Percentiles rank a stretch among this genome's conserved stretches.
Conservation (phyloP, 2,888 invertebrate genomes). For the Euplagia quadripunctaria region DNA sequence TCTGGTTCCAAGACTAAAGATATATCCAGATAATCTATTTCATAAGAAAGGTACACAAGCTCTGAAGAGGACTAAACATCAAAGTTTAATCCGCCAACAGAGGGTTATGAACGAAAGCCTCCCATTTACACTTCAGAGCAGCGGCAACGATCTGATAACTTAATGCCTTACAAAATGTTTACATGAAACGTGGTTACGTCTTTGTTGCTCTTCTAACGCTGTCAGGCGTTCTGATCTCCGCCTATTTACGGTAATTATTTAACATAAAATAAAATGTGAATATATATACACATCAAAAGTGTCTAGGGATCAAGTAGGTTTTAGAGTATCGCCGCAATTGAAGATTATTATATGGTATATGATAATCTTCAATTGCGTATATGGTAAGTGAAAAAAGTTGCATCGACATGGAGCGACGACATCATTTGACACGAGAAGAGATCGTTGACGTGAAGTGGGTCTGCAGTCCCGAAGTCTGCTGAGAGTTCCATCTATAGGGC, state of each 20-base stretch:
- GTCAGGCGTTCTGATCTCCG: constrained; percentile 19
- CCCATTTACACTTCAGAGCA: constrained; percentile 15
- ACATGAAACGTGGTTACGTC: constrained; percentile 7
- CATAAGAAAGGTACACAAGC: not conserved
- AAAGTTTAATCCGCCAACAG: constrained; percentile 24
- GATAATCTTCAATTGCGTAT: too few relatives aligned
- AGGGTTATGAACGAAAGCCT: constrained; percentile 20
- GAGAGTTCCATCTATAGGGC: too few relatives aligned
- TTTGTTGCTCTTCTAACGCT: constrained; percentile 21
- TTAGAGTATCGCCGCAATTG: too few relatives aligned
- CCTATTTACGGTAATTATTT: not conserved
- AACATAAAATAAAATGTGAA: not conserved
- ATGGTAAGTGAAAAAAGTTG: too few relatives aligned
- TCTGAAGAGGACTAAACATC: constrained; percentile 19
- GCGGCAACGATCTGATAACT: constrained; percentile 15
- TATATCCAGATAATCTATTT: not conserved
- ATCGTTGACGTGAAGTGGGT: too few relatives aligned
- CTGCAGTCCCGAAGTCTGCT: too few relatives aligned
- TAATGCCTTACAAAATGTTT: constrained; percentile 26
- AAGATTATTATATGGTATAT: too few relatives aligned
- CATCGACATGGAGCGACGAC: too few relatives aligned
- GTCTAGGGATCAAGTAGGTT: too few relatives aligned
- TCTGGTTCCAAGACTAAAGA: too few relatives aligned
- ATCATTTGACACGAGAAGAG: too few relatives aligned
- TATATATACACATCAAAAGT: too few relatives aligned